A percentile compares a stretch with the other conserved stretches of the same genome.
phyloP scores from a whole-genome alignment of 2,113 vertebrate genomes.

The Microcebus tavaratra region DNA sequence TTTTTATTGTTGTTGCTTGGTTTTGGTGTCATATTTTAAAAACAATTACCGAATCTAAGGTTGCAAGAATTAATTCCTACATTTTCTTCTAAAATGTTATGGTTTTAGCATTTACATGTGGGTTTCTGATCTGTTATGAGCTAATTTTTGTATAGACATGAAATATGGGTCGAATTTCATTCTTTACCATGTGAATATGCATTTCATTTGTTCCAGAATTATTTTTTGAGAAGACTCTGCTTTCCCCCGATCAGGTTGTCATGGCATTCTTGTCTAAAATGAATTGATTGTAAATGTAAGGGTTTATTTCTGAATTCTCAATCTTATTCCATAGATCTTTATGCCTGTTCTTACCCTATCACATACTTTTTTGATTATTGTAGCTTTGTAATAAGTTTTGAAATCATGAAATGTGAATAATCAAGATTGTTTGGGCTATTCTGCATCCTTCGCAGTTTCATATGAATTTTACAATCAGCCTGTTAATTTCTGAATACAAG shows the following conservation, averaged over 20 bases:
- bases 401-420: neutral
- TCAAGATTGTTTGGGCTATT: neutral
- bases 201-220: neutral
- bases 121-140: neutral
- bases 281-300: neutral
- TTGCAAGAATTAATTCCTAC: neutral
- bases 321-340: neutral
- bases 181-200: neutral
- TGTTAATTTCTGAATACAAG: neutral
- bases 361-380: neutral
- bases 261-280: neutral
- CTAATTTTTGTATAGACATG: neutral
- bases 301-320: neutral
- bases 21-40: neutral
- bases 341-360: neutral
- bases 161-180: neutral
- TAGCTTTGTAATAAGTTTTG: neutral
- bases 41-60: neutral
- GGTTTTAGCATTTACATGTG: neutral
- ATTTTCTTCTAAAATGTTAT: neutral
- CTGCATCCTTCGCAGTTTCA: neutral
- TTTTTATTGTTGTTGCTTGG: neutral
- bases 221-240: neutral
- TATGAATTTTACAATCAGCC: neutral
- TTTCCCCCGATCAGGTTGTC: neutral